Evolutionary conservation across 2,888 invertebrate species (phyloP).

Genomic region (Synanthedon formicaeformis): DNA sequence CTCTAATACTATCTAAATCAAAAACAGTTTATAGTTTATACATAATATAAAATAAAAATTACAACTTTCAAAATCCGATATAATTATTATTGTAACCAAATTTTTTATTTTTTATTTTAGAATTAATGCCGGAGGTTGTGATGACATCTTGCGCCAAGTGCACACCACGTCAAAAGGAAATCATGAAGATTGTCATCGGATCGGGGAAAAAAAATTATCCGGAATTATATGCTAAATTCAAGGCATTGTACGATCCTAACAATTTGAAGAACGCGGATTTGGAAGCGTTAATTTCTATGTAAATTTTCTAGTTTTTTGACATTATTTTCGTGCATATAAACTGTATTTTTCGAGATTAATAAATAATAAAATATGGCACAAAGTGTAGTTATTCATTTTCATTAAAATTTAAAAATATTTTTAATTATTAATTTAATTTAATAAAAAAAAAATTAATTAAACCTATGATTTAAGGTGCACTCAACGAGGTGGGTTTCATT

Average conservation of each 20-base stretch:
- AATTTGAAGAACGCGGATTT: not conserved
- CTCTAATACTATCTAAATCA: too few species aligned
- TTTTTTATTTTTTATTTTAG: constrained; percentile 14
- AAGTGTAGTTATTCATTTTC: not conserved
- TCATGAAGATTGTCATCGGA: constrained; percentile 65
- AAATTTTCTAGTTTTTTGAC: not conserved
- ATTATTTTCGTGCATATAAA: too few species aligned
- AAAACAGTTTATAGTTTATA: too few species aligned
- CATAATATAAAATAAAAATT: too few species aligned
- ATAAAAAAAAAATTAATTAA: too few species aligned
- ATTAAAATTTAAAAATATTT: too few species aligned
- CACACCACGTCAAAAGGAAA: constrained; percentile 62
- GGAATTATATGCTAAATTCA: constrained; percentile 3
- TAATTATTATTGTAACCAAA: too few species aligned
- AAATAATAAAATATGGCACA: not conserved
- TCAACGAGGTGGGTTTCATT: too few species aligned
- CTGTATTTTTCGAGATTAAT: too few species aligned
- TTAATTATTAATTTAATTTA: too few species aligned
- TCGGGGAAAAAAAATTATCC: constrained; percentile 1
- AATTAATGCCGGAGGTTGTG: constrained; percentile 70
- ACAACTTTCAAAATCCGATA: too few species aligned
- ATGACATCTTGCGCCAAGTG: constrained; percentile 64
- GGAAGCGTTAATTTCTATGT: not conserved
- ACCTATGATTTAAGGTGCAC: too few species aligned
- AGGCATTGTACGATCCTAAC: constrained; percentile 5